Conservation (phyloP, 2,888 invertebrate species). For the Vesta saturnalis region DNA sequence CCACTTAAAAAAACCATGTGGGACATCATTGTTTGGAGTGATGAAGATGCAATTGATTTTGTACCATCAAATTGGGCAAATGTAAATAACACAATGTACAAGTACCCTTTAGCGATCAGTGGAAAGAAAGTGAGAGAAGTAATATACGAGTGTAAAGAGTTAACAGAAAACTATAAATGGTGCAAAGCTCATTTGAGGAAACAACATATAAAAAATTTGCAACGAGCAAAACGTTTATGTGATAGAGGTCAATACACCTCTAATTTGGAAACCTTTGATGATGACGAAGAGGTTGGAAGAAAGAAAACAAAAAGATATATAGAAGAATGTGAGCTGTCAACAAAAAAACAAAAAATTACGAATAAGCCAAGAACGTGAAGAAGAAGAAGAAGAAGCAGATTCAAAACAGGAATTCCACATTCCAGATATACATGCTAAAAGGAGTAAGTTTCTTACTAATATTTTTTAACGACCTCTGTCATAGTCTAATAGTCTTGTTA, state of each 20-base stretch:
- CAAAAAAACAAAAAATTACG: neutral
- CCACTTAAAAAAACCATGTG: neutral
- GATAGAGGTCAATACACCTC: neutral
- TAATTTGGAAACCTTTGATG: neutral
- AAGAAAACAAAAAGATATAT: neutral
- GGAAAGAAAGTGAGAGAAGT: neutral
- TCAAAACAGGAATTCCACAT: neutral
- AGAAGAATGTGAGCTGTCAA: neutral
- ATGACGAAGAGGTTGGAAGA: neutral
- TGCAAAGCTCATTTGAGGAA: neutral
- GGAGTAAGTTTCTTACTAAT: neutral
- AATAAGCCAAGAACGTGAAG: neutral
- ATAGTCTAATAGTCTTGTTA: neutral
- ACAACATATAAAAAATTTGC: neutral
- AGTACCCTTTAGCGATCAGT: neutral
- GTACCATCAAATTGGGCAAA: neutral
- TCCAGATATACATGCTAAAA: neutral
- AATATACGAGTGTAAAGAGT: neutral
- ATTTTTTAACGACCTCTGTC: neutral
- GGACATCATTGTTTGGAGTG: neutral
- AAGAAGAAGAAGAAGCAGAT: neutral
- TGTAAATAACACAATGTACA: neutral
- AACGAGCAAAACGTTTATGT: neutral
- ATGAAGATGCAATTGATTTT: constrained; percentile 4
- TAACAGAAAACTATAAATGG: neutral